A percentile compares a stretch with the other conserved stretches of the same genome.
Conservation (phyloP, 2,113 vertebrate species). For the Oriolus oriolus region DNA sequence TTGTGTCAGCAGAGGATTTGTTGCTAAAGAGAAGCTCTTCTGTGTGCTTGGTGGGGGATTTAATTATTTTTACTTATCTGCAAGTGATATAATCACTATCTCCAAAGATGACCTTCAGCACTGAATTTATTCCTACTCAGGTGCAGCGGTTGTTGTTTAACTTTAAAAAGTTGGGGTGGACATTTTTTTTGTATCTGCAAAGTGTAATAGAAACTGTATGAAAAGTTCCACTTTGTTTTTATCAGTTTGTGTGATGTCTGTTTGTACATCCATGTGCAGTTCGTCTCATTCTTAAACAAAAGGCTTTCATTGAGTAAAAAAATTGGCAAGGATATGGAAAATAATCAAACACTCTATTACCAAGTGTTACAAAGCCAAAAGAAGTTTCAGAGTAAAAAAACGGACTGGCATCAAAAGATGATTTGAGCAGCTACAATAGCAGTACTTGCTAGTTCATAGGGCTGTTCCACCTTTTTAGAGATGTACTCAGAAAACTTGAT, state of each 20-base stretch:
- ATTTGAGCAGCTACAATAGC: neutral
- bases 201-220: neutral
- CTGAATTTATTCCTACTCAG: neutral
- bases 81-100: neutral
- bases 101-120: neutral
- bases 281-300: neutral
- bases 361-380: rapidly evolving
- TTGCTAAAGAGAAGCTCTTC: neutral
- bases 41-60: neutral
- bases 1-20: neutral
- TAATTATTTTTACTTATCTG: neutral
- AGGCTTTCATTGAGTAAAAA: neutral
- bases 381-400: neutral
- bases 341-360: neutral
- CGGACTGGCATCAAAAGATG: neutral
- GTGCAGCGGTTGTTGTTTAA: neutral
- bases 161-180: neutral
- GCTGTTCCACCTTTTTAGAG: neutral
- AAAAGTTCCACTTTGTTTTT: neutral
- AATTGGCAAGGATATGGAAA: neutral
- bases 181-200: neutral
- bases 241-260: neutral
- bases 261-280: neutral
- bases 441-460: neutral
- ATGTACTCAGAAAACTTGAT: neutral